Conservation (phyloP, 92 coral and sea anemone species). For the Micromussa lordhowensis region DNA sequence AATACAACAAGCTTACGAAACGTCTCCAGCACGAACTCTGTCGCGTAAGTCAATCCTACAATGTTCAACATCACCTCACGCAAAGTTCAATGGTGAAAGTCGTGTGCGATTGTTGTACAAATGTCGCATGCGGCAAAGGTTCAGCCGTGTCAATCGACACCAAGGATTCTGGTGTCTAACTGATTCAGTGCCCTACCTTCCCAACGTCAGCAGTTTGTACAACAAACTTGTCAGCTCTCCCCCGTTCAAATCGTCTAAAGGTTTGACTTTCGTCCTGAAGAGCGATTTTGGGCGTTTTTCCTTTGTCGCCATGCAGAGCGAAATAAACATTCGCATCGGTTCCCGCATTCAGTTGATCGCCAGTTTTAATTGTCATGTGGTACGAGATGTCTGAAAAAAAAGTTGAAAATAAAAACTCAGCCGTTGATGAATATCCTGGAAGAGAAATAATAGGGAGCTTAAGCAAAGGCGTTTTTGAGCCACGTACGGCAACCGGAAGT, state of each 20-base stretch:
- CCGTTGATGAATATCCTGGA: not conserved
- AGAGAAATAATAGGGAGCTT: too few species aligned
- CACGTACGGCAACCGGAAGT: too few species aligned
- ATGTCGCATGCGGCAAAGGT: too few species aligned
- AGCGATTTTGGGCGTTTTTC: slow-evolving; percentile 82
- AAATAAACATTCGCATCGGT: slow-evolving; percentile 85
- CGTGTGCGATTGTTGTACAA: too few species aligned
- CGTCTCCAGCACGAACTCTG: too few species aligned
- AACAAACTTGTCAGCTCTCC: slow-evolving; percentile 94
- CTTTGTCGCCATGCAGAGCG: slow-evolving; percentile 77
- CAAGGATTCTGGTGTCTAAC: too few species aligned
- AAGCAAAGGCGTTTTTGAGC: too few species aligned
- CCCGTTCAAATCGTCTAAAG: slow-evolving; percentile 81
- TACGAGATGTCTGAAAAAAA: slow-evolving; percentile 68
- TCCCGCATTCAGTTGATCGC: slow-evolving; percentile 74
- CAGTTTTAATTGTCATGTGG: slow-evolving; percentile 86
- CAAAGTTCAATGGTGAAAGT: too few species aligned
- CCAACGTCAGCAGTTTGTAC: slow-evolving; percentile 95
- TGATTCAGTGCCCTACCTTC: slow-evolving; percentile 60
- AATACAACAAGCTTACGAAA: too few species aligned
- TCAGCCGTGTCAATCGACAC: too few species aligned
- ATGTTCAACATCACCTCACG: too few species aligned
- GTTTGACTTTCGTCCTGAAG: slow-evolving; percentile 77
- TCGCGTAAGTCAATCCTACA: too few species aligned
- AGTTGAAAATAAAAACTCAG: not conserved